Evolutionary conservation across 2,888 invertebrate genomes (phyloP).

Genomic region (Ditula angustiorana): DNA sequence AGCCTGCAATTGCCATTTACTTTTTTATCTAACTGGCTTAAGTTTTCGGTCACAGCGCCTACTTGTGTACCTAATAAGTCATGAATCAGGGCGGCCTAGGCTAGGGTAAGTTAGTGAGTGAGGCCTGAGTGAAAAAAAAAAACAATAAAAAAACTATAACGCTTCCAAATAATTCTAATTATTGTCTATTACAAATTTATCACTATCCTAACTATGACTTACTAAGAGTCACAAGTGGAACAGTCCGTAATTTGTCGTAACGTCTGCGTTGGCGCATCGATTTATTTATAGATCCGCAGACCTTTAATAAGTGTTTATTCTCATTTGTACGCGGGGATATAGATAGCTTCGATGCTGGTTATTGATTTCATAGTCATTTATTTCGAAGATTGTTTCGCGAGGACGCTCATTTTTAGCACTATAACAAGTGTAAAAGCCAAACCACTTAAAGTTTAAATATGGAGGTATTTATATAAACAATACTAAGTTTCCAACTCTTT

Average conservation of each 20-base stretch:
- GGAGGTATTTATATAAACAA: neutral
- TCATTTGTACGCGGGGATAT: constrained; percentile 39
- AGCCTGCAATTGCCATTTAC: no score
- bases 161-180: no score
- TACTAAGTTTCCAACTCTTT: no score
- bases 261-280: constrained; percentile 43
- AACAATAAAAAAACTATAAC: no score
- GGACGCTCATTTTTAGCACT: constrained; percentile 21
- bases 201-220: no score
- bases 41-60: no score
- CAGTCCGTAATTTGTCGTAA: constrained; percentile 35
- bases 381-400: constrained; percentile 30
- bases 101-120: no score
- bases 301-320: constrained; percentile 45
- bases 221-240: constrained; percentile 14
- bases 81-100: no score
- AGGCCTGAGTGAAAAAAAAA: no score
- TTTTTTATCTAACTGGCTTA: no score
- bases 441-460: constrained; percentile 9
- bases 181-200: no score
- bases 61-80: no score
- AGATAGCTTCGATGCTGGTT: constrained; percentile 35
- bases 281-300: constrained; percentile 45
- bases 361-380: constrained; percentile 40
- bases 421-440: constrained; percentile 25